Evolutionary conservation across 1,140 invertebrate species (phyloP).

Genomic region (Zaprionus africanus): DNA sequence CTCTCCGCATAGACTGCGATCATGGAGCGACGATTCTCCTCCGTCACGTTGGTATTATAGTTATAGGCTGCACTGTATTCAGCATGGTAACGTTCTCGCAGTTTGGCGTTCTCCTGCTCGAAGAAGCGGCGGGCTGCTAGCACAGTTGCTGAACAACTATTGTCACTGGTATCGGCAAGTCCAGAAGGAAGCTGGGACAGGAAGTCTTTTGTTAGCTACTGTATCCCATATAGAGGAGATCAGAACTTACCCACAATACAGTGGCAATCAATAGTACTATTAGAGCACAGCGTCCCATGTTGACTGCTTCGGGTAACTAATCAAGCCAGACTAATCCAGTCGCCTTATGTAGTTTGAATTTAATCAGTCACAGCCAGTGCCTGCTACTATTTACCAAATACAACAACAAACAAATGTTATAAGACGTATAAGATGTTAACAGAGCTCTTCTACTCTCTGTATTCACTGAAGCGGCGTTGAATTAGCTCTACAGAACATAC

Average conservation of each 20-base stretch:
- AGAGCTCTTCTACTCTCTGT: background rate
- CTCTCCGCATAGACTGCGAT: conserved; percentile 63
- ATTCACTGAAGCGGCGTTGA: background rate
- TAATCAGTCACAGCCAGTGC: background rate
- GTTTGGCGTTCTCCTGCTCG: conserved; percentile 60
- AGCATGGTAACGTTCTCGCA: conserved; percentile 60
- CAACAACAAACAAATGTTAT: background rate
- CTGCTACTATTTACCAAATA: background rate
- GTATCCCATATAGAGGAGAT: background rate
- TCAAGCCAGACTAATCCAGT: background rate
- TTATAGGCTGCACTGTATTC: conserved; percentile 56
- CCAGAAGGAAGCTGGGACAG: conserved; percentile 41
- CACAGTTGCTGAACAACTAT: conserved; percentile 54
- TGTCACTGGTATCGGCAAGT: conserved; percentile 7
- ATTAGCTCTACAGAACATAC: conserved; percentile 14
- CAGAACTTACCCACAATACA: conserved; percentile 15
- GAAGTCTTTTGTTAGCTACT: background rate
- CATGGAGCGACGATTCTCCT: conserved; percentile 67
- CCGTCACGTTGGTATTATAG: conserved; percentile 79
- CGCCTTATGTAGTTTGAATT: background rate
- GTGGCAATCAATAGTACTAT: background rate
- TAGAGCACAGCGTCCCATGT: conserved; percentile 11
- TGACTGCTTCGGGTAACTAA: background rate
- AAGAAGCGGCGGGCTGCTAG: conserved; percentile 64
- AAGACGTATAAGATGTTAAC: background rate